Conservation (phyloP, 2,113 vertebrate genomes). For the Speoplatyrhinus poulsoni region DNA sequence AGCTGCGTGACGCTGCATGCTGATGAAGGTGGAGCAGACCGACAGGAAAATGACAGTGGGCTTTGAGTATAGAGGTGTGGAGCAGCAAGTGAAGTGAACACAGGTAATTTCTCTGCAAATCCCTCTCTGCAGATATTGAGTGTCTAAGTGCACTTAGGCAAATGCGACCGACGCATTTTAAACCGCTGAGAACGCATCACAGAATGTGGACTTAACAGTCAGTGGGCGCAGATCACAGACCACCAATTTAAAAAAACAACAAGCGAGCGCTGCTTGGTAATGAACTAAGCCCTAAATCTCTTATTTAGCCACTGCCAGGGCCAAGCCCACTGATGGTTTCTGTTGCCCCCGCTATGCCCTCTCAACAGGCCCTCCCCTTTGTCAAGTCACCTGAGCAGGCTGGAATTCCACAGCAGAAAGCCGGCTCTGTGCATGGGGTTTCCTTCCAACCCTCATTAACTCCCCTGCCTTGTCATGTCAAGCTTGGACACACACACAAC, state of each 20-base stretch:
- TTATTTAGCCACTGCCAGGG: constrained; percentile 25
- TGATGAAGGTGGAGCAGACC: constrained; percentile 55
- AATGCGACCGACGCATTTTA: constrained; percentile 55
- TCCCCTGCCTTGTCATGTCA: constrained; percentile 19
- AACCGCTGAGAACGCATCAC: constrained; percentile 63
- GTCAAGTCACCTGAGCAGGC: constrained; percentile 16
- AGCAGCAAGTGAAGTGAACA: constrained; percentile 47
- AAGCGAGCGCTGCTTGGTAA: constrained; percentile 44
- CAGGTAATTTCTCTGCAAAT: constrained; percentile 67
- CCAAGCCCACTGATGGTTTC: constrained; percentile 10
- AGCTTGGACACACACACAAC: neutral
- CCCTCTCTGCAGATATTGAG: constrained; percentile 61
- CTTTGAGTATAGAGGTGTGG: neutral
- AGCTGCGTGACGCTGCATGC: constrained; percentile 54
- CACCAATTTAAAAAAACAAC: constrained; percentile 48
- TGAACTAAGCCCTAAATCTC: constrained; percentile 59
- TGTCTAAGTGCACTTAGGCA: constrained; percentile 42
- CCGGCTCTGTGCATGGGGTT: constrained; percentile 21
- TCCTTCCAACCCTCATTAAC: constrained; percentile 40
- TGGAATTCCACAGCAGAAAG: constrained; percentile 13
- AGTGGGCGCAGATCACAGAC: constrained; percentile 45
- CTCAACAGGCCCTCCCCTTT: constrained; percentile 11
- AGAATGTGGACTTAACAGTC: constrained; percentile 41
- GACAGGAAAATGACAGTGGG: constrained; percentile 34
- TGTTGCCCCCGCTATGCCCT: constrained; percentile 18